These are phyloP conservation scores for Ditylenchus dipsaci DNA, from an alignment of 1,140 invertebrate species.

Conservation along the genomic window DNA sequence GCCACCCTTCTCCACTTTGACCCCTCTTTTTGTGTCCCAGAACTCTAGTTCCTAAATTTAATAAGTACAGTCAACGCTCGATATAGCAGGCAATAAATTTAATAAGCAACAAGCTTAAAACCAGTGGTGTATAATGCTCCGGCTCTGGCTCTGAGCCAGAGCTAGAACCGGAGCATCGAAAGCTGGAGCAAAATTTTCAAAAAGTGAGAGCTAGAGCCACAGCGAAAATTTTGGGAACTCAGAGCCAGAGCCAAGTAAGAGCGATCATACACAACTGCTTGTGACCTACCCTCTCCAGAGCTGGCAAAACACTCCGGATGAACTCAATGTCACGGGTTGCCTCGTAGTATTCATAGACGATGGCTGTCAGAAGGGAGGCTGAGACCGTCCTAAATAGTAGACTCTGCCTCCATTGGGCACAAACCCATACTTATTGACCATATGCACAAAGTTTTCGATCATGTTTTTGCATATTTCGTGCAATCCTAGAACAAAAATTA, in stretches of 20 bases:
- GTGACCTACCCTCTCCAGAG: conserved; percentile 65
- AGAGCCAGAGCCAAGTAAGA: no score
- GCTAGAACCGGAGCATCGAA: no score
- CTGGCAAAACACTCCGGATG: conserved; percentile 52
- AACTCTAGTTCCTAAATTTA: conserved; percentile 54
- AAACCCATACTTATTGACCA: conserved; percentile 69
- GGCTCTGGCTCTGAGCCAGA: no score
- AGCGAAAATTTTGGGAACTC: no score
- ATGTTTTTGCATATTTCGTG: background rate
- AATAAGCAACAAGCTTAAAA: no score
- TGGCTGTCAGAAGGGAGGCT: conserved; percentile 80
- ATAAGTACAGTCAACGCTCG: no score
- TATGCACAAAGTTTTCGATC: conserved; percentile 10
- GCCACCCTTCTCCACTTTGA: conserved; percentile 62
- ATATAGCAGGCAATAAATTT: no score
- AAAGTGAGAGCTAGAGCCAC: no score
- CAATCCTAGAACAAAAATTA: background rate
- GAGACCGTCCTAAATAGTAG: conserved; percentile 73
- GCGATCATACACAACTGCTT: conserved; percentile 64
- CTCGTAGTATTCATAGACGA: conserved; percentile 76
- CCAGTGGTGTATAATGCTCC: no score
- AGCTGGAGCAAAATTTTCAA: no score
- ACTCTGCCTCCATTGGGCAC: conserved; percentile 83
- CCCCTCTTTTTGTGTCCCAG: conserved; percentile 62
- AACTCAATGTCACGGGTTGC: conserved; percentile 70